These are phyloP conservation scores for Platerodrilus igneus DNA, from an alignment of 2,888 invertebrate species.

Conservation along the genomic window DNA sequence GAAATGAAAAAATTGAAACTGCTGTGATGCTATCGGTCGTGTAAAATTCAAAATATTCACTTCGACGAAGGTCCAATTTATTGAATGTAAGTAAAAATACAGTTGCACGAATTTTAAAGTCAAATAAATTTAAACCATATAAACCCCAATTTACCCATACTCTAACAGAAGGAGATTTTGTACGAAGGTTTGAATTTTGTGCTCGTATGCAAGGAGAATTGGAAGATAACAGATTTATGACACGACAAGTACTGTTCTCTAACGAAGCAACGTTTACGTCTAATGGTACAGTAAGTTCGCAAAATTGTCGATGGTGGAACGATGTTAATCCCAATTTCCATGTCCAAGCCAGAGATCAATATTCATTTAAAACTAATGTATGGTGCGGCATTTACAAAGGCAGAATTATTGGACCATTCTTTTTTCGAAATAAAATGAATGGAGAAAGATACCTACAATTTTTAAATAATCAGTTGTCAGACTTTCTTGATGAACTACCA, in stretches of 20 bases:
- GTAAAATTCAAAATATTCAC: too few relatives aligned
- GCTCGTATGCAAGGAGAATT: slow-evolving; percentile 4
- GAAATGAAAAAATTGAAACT: too few relatives aligned
- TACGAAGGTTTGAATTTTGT: slow-evolving; percentile 2
- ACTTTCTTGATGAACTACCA: too few relatives aligned
- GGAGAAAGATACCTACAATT: neutral
- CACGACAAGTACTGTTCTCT: slow-evolving; percentile 6
- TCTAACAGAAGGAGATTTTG: slow-evolving; percentile 5
- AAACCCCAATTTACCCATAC: slow-evolving; percentile 3
- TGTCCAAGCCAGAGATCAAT: slow-evolving; percentile 4
- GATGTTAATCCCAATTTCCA: slow-evolving; percentile 5
- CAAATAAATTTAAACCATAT: slow-evolving; percentile 7
- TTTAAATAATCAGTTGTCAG: neutral
- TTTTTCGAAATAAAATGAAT: slow-evolving; percentile 5
- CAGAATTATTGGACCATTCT: slow-evolving; percentile 5
- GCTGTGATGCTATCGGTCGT: too few relatives aligned
- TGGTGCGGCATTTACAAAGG: slow-evolving; percentile 10
- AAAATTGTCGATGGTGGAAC: slow-evolving; percentile 8
- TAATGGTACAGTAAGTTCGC: slow-evolving; percentile 3
- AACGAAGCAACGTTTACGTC: slow-evolving; percentile 7
- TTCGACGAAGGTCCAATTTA: too few relatives aligned
- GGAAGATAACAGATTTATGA: slow-evolving; percentile 3
- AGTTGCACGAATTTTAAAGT: too few relatives aligned
- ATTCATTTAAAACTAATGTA: too few relatives aligned
- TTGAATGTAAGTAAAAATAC: too few relatives aligned